Percentiles rank a stretch among this genome's conserved stretches.
phyloP scores from a whole-genome alignment of 1,140 invertebrate species.

The Aporrectodea caliginosa region DNA sequence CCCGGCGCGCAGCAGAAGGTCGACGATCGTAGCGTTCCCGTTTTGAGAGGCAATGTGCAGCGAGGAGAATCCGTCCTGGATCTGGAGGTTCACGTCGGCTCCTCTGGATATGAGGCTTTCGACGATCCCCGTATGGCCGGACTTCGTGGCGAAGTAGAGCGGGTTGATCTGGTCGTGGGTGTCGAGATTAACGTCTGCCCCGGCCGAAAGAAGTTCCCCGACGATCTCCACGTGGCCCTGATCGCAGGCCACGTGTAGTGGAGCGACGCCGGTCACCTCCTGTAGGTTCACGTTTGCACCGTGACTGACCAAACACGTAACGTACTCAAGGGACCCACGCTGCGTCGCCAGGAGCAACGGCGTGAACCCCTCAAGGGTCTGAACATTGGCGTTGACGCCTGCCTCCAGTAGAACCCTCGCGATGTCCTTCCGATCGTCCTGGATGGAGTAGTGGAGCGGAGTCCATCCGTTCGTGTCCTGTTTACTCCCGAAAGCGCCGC shows the following conservation, averaged over 20 bases:
- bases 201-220: conserved; percentile 14
- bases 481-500: conserved; percentile 33
- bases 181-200: conserved; percentile 21
- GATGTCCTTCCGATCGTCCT: conserved; percentile 16
- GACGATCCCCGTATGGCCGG: not conserved
- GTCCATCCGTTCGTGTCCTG: conserved; percentile 44
- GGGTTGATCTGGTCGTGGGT: conserved; percentile 26
- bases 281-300: conserved; percentile 10
- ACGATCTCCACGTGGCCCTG: conserved; percentile 20
- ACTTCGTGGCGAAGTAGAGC: conserved; percentile 26
- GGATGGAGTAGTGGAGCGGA: conserved; percentile 28
- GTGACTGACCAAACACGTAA: not conserved
- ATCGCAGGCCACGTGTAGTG: conserved; percentile 33
- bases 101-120: not conserved
- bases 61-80: conserved; percentile 22
- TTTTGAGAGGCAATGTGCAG: conserved; percentile 34
- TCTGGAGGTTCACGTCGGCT: not conserved
- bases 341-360: conserved; percentile 31
- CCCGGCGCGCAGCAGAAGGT: conserved; percentile 26
- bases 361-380: conserved; percentile 32
- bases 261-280: conserved; percentile 28
- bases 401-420: conserved; percentile 1
- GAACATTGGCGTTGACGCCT: conserved; percentile 27
- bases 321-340: not conserved
- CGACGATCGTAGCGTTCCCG: conserved; percentile 25